Evolutionary conservation across 2,888 invertebrate species (phyloP).

Genomic region (Gortyna flavago): DNA sequence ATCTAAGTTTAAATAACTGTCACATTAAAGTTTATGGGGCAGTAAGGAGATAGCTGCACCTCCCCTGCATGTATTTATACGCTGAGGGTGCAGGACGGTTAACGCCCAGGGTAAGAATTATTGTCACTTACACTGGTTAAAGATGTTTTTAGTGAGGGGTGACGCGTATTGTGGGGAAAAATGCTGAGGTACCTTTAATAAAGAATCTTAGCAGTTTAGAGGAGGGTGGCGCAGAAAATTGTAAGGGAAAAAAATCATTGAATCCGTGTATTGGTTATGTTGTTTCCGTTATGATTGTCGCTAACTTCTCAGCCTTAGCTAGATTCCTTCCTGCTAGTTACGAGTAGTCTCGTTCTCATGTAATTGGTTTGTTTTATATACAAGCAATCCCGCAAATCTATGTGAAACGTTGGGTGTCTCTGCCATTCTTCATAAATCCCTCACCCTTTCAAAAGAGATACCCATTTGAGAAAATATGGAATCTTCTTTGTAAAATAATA

Average conservation of each 20-base stretch:
- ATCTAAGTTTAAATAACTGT: constrained; percentile 76
- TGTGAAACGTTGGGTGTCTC: too few relatives aligned
- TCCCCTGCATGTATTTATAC: constrained; percentile 72
- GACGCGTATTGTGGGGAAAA: constrained; percentile 3
- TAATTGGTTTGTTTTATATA: not conserved
- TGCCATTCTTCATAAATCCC: too few relatives aligned
- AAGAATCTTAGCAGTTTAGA: not conserved
- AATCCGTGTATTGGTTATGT: not conserved
- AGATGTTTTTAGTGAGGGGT: constrained; percentile 54
- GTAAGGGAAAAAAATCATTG: not conserved
- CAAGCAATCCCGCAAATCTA: too few relatives aligned
- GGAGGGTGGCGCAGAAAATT: too few relatives aligned
- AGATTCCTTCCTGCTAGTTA: not conserved
- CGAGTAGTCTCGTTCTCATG: not conserved
- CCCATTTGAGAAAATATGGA: too few relatives aligned
- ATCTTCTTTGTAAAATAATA: too few relatives aligned
- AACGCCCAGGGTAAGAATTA: constrained; percentile 74
- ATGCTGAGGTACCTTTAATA: not conserved
- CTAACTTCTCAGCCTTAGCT: not conserved
- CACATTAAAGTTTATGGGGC: constrained; percentile 82
- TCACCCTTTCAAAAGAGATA: too few relatives aligned
- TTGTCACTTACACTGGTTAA: constrained; percentile 67
- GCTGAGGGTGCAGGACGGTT: constrained; percentile 68
- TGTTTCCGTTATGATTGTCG: not conserved
- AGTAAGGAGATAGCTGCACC: constrained; percentile 77